Conservation (phyloP, 2,113 vertebrate genomes). For the Mandrillus leucophaeus region DNA sequence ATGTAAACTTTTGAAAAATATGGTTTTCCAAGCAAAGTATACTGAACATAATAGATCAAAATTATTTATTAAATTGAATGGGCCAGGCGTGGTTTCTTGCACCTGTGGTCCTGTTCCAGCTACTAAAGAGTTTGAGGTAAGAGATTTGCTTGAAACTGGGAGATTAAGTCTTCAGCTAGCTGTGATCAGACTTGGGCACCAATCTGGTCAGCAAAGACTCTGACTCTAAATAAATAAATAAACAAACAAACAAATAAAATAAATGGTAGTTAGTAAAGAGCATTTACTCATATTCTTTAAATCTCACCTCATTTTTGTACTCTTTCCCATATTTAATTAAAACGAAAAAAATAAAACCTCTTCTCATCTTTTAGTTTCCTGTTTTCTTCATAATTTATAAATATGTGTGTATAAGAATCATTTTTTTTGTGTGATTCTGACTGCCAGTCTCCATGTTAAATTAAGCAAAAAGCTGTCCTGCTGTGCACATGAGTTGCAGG, state of each 20-base stretch:
- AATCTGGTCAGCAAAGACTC: no score
- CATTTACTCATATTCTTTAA: not conserved
- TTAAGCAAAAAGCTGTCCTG: slow-evolving; percentile 61
- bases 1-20: not conserved
- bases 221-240: no score
- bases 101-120: no score
- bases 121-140: no score
- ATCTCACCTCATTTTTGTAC: not conserved
- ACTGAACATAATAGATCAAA: not conserved
- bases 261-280: not conserved
- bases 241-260: not conserved
- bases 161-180: no score
- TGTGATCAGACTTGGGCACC: no score
- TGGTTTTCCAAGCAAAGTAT: not conserved
- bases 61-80: slow-evolving; percentile 16
- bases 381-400: slow-evolving; percentile 1
- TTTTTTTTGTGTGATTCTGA: slow-evolving; percentile 37
- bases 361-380: not conserved
- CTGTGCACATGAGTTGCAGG: slow-evolving; percentile 61
- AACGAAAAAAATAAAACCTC: not conserved
- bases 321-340: not conserved
- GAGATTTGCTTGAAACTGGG: no score
- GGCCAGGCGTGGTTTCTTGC: no score
- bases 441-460: slow-evolving; percentile 64
- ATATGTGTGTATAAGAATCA: not conserved